Conservation (phyloP, 2,888 invertebrate genomes). For the Hyalella azteca region DNA sequence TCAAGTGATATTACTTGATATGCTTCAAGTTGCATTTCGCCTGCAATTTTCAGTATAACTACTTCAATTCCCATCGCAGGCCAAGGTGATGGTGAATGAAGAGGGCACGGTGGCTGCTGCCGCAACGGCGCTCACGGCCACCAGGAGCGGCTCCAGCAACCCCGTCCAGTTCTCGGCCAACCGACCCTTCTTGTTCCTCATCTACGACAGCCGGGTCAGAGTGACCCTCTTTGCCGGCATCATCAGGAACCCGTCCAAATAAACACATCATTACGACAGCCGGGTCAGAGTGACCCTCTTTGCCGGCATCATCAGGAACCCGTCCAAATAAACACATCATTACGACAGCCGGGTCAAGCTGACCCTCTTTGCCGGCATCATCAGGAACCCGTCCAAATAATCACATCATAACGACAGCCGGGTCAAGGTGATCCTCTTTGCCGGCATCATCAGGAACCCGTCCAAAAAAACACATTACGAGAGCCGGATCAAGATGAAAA, state of each 20-base stretch:
- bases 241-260: constrained; percentile 26
- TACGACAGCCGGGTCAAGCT: constrained; percentile 6
- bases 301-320: constrained; percentile 41
- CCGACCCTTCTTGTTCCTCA: constrained; percentile 49
- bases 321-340: background rate
- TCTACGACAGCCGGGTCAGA: constrained; percentile 30
- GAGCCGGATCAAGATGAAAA: constrained; percentile 16
- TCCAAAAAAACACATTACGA: background rate
- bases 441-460: constrained; percentile 41
- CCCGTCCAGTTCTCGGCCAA: constrained; percentile 30
- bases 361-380: constrained; percentile 43
- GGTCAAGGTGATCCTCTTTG: constrained; percentile 43
- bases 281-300: constrained; percentile 46
- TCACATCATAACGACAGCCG: no score
- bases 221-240: constrained; percentile 45
- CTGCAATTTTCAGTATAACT: no score
- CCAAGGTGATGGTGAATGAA: constrained; percentile 51
- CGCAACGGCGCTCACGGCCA: constrained; percentile 46
- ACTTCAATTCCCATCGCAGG: no score
- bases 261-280: no score
- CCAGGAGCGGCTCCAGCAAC: constrained; percentile 29
- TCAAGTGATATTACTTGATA: no score
- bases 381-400: constrained; percentile 28
- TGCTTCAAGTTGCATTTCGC: no score
- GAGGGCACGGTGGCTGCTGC: constrained; percentile 56